Base-by-base conservation (phyloP, 2,113 vertebrate species). In the Apteryx owenii region DNA sequence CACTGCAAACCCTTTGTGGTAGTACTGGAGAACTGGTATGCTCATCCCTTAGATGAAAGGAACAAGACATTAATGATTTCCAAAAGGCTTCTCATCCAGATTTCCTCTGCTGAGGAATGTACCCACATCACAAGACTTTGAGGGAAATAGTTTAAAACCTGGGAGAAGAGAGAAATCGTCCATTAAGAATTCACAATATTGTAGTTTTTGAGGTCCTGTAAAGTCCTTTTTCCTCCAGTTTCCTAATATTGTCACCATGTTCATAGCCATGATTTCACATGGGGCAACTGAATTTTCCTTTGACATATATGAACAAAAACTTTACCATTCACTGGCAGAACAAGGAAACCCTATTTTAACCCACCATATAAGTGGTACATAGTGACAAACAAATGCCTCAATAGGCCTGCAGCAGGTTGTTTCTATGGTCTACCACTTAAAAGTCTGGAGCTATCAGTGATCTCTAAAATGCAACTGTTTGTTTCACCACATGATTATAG, bases 91-190 rank as follows among this genome's bases (percentile, higher is more conserved):
- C 29, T 69, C 40, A 66, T 64, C 20, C 54, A 83, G 31, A 28
- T 83, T 94, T 78, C n/a, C 82, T 93, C 69, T 91, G 51, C 51
- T 84, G 66, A 95, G 21, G 76, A 90, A 89, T 8, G 33, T 54
- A 85, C 23, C 10, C n/a, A 54, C 29, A n/a, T 33, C 29, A 95
- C 19, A 94, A 84, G 94, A 89, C 36, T 87, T 72, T 66, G 70
- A 92, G 28, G 61, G 56, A 92, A 89, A 53, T 36, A 13, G 18
- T 84, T 89, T 92, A 82, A 92, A 92, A 56, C 23, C 29, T 70
- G 68, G 26, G 28, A 79, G 77, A 94, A 62, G 16, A 96, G 54
- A 95, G 79, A 86, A 89, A 73, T 53, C 36, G 78, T 93, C 65
- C 42, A 9, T 48, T 81, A 76, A 68, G 31, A 71, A 7, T 38